Conservation (phyloP, 2,888 invertebrate species). For the Hypomecis punctinalis region DNA sequence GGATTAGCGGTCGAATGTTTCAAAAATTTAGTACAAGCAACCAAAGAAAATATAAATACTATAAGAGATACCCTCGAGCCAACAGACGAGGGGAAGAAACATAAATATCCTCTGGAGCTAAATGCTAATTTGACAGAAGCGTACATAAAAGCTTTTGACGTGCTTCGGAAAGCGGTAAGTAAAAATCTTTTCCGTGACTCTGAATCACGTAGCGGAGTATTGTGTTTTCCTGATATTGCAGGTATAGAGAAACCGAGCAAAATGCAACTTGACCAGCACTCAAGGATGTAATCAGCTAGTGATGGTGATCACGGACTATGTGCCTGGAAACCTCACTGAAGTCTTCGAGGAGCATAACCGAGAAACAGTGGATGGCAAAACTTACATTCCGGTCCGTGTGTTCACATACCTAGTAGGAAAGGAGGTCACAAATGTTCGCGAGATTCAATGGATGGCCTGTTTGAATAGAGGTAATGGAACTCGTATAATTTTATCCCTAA, state of each 20-base stretch:
- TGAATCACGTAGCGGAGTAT: not conserved
- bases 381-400: conserved; percentile 92
- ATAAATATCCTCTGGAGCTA: conserved; percentile 88
- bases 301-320: conserved; percentile 98
- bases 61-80: conserved; percentile 89
- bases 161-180: conserved; percentile 87
- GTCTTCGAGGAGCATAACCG: conserved; percentile 93
- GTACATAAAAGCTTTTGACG: conserved; percentile 92
- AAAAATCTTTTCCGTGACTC: conserved; percentile 2
- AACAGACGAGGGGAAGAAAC: conserved; percentile 60
- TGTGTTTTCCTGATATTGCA: conserved; percentile 15
- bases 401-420: conserved; percentile 98
- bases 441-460: conserved; percentile 98
- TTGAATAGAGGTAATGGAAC: conserved; percentile 90
- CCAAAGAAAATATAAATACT: conserved; percentile 91
- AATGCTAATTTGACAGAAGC: conserved; percentile 94
- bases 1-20: conserved; percentile 94
- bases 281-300: conserved; percentile 96
- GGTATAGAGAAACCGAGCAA: conserved; percentile 51
- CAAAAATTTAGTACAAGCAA: conserved; percentile 94
- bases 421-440: conserved; percentile 95
- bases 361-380: conserved; percentile 84
- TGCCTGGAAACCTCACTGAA: conserved; percentile 94
- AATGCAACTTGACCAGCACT: conserved; percentile 68
- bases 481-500: not conserved